A percentile compares a stretch with the other conserved stretches of the same genome.
Evolutionary conservation across 2,113 vertebrate species (phyloP).

Genomic region (Hemiscyllium ocellatum): DNA sequence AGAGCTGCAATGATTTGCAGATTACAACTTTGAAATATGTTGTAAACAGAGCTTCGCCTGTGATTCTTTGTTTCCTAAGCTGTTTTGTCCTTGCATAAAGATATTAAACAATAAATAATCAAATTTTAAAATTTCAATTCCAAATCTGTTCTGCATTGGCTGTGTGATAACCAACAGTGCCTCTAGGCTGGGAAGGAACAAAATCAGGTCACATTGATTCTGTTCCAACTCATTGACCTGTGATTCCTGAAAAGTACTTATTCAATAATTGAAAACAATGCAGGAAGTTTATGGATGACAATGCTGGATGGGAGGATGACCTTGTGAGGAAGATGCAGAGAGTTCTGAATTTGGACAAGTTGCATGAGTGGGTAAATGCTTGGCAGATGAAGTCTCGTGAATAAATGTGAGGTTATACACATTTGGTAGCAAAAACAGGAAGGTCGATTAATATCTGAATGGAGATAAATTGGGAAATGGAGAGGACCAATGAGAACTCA

Average conservation of each 20-base stretch:
- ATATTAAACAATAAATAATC: not conserved
- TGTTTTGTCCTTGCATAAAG: not conserved
- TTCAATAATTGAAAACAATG: not conserved
- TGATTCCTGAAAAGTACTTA: not conserved
- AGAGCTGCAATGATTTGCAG: not conserved
- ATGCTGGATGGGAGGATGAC: no score
- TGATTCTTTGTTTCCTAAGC: not conserved
- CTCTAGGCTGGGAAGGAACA: not conserved
- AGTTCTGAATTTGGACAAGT: no score
- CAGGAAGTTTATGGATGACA: no score
- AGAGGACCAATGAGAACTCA: no score
- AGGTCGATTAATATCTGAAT: no score
- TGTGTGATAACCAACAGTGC: not conserved
- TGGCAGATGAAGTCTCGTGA: no score
- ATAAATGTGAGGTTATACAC: no score
- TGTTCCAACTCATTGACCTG: not conserved
- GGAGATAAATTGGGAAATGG: no score
- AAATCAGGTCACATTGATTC: not conserved
- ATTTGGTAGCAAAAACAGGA: no score
- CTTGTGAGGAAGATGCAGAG: no score
- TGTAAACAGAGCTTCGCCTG: not conserved
- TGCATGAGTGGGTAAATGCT: no score
- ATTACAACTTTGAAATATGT: not conserved
- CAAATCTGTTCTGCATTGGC: not conserved
- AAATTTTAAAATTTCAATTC: not conserved